These are phyloP conservation scores for Onychomys leucogaster DNA, from an alignment of 2,797 vertebrate species.

Conservation along the genomic window DNA sequence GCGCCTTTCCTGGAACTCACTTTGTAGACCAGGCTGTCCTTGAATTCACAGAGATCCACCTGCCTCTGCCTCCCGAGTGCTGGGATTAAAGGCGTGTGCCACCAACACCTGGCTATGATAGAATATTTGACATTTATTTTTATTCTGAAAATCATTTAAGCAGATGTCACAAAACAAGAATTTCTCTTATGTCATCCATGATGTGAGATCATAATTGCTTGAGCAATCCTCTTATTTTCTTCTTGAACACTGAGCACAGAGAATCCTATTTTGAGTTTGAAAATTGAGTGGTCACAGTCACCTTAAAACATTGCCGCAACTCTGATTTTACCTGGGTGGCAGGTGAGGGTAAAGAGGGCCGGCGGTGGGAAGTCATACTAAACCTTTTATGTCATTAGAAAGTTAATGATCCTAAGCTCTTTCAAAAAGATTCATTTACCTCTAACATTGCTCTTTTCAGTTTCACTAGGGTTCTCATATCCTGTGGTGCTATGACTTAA, in stretches of 20 bases:
- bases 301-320: conserved; percentile 18
- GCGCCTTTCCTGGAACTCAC: no score
- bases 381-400: not conserved
- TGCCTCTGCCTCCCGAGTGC: no score
- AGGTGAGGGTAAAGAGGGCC: not conserved
- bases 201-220: conserved; percentile 35
- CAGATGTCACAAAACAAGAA: conserved; percentile 66
- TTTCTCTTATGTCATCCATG: conserved; percentile 58
- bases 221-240: not conserved
- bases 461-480: not conserved
- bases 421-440: not conserved
- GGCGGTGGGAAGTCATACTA: not conserved
- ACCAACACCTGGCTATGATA: no score
- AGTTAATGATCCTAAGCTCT: not conserved
- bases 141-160: conserved; percentile 57
- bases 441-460: not conserved
- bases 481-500: conserved; percentile 21
- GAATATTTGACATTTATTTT: conserved; percentile 37
- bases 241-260: conserved; percentile 4
- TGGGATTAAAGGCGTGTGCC: no score
- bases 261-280: conserved; percentile 2
- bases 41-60: no score
- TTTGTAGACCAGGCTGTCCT: no score
- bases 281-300: not conserved
- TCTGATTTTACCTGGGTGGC: not conserved